Evolutionary conservation across 2,113 vertebrate species (phyloP).

Genomic region (Vicugna pacos): DNA sequence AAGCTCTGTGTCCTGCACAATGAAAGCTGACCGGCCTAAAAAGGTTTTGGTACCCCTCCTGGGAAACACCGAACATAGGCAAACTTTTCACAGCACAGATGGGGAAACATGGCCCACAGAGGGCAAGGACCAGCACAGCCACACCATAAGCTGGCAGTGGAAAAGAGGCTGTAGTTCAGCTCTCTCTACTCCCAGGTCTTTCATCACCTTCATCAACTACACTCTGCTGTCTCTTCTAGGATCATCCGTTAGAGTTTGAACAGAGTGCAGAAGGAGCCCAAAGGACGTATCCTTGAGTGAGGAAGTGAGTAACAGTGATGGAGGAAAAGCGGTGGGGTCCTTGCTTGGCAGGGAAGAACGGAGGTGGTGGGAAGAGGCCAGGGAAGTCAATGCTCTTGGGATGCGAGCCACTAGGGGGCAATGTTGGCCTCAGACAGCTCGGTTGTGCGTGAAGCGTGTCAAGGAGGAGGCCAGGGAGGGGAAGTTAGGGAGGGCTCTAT

Average conservation of each 20-base stretch:
- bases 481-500: neutral
- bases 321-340: neutral
- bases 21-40: neutral
- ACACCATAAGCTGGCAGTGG: neutral
- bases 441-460: neutral
- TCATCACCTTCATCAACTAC: neutral
- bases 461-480: neutral
- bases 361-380: neutral
- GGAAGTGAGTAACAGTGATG: neutral
- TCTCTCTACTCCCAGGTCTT: neutral
- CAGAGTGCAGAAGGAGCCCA: neutral
- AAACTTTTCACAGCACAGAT: neutral
- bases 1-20: neutral
- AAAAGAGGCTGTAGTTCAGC: neutral
- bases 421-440: conserved; percentile 54
- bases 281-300: neutral
- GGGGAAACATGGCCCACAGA: neutral
- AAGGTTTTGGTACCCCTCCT: neutral
- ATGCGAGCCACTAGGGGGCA: conserved; percentile 42
- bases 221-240: neutral
- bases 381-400: neutral
- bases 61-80: neutral
- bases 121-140: neutral
- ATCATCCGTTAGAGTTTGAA: neutral
- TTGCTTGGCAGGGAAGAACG: neutral